These are phyloP conservation scores for Neria commutata DNA, from an alignment of 2,888 invertebrate species.

Conservation along the genomic window DNA sequence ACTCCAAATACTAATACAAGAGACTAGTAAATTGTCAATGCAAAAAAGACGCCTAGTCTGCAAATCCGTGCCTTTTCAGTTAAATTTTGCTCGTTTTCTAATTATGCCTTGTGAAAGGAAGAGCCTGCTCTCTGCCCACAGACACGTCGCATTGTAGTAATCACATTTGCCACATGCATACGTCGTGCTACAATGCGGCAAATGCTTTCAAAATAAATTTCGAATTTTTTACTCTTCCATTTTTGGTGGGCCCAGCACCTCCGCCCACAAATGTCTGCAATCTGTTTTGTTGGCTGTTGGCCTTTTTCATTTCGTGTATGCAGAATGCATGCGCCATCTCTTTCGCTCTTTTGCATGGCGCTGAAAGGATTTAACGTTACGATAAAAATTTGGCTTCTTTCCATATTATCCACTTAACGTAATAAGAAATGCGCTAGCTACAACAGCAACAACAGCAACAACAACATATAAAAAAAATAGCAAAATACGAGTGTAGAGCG, in stretches of 20 bases:
- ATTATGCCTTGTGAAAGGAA: no score
- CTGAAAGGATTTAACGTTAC: background rate
- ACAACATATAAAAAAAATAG: no score
- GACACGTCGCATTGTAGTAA: no score
- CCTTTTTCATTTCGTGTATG: slow-evolving; percentile 6
- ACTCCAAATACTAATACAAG: no score
- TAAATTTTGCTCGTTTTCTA: no score
- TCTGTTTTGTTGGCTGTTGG: background rate
- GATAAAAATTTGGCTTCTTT: slow-evolving; percentile 48
- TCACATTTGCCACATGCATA: background rate
- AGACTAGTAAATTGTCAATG: no score
- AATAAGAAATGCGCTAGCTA: slow-evolving; percentile 47
- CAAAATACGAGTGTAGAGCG: slow-evolving; percentile 3
- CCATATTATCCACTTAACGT: slow-evolving; percentile 52
- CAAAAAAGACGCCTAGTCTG: no score
- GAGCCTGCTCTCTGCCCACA: no score
- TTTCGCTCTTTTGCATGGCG: background rate
- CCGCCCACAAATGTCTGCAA: background rate
- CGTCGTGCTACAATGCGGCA: background rate
- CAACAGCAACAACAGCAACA: no score
- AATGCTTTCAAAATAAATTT: background rate
- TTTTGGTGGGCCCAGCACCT: background rate
- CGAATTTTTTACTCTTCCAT: background rate
- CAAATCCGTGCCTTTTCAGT: no score
- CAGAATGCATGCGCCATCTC: slow-evolving; percentile 11